Percentiles rank a stretch among this genome's conserved stretches.
These are phyloP conservation scores for Prietella phreatophila DNA, from an alignment of 2,113 vertebrate species.

Conservation along the genomic window DNA sequence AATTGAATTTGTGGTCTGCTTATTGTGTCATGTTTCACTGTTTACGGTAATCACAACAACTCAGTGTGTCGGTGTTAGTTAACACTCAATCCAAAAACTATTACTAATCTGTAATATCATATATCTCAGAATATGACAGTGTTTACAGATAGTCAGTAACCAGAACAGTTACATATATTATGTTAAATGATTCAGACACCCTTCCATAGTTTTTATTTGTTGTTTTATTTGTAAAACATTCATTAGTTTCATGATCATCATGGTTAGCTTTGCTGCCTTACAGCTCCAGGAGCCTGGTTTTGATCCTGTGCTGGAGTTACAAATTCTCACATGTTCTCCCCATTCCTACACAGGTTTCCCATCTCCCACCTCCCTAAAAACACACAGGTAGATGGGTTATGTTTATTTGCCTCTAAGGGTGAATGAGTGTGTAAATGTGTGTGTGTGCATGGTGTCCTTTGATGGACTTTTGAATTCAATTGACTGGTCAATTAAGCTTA, in stretches of 20 bases:
- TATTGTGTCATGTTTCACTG: conserved; percentile 57
- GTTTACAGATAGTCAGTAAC: neutral
- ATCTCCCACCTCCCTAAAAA: neutral
- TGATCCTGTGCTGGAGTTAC: neutral
- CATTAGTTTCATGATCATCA: neutral
- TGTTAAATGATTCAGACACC: neutral
- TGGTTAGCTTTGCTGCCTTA: neutral
- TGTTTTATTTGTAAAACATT: neutral
- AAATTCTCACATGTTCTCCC: neutral
- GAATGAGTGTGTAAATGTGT: neutral
- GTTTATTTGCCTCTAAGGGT: neutral
- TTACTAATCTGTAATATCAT: neutral
- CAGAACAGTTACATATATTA: neutral
- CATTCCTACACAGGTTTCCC: neutral
- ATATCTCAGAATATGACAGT: neutral
- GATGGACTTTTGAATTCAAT: too few species aligned
- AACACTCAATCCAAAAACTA: neutral
- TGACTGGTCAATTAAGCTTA: neutral
- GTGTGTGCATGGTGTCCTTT: too few species aligned
- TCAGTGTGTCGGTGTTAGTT: neutral
- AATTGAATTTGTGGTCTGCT: conserved; percentile 60
- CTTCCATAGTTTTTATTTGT: neutral
- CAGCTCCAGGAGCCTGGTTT: neutral
- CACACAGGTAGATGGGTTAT: neutral
- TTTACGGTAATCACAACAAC: conserved; percentile 34